A percentile compares a stretch with the other conserved stretches of the same genome.
These are phyloP conservation scores for Drosophila demipolita DNA, from an alignment of 2,888 invertebrate genomes.

Conservation along the genomic window DNA sequence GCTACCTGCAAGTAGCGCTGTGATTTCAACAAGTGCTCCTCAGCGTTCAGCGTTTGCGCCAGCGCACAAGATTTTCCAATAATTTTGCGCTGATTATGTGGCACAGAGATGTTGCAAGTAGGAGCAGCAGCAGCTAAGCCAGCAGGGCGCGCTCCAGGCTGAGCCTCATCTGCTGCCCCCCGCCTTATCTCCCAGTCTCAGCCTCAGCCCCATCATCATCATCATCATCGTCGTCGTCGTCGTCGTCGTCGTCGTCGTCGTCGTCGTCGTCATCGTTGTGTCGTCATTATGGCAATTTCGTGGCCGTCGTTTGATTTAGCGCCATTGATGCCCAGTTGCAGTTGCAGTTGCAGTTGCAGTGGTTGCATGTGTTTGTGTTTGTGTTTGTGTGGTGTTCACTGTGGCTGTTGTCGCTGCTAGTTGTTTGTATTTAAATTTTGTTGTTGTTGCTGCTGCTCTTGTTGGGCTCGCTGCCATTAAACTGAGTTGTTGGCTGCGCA, in stretches of 20 bases:
- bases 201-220: neutral
- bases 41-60: constrained; percentile 33
- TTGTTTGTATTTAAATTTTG: constrained; percentile 75
- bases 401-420: constrained; percentile 27
- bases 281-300: constrained; percentile 82
- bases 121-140: constrained; percentile 11
- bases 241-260: constrained; percentile 21
- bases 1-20: constrained; percentile 57
- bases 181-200: neutral
- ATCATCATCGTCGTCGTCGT: constrained; percentile 19
- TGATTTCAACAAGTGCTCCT: constrained; percentile 69
- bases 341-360: constrained; percentile 11
- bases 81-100: constrained; percentile 60
- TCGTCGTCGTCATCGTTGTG: constrained; percentile 44
- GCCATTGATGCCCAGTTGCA: constrained; percentile 53
- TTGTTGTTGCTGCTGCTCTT: constrained; percentile 30
- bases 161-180: constrained; percentile 8
- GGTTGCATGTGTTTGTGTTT: neutral
- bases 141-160: constrained; percentile 10
- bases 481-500: constrained; percentile 76
- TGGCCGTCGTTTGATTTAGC: constrained; percentile 78
- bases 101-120: neutral
- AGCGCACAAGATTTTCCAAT: constrained; percentile 63
- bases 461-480: constrained; percentile 59
- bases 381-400: neutral